phyloP scores from a whole-genome alignment of 2,888 invertebrate genomes.

The Sinodicranocentrus sp. region DNA sequence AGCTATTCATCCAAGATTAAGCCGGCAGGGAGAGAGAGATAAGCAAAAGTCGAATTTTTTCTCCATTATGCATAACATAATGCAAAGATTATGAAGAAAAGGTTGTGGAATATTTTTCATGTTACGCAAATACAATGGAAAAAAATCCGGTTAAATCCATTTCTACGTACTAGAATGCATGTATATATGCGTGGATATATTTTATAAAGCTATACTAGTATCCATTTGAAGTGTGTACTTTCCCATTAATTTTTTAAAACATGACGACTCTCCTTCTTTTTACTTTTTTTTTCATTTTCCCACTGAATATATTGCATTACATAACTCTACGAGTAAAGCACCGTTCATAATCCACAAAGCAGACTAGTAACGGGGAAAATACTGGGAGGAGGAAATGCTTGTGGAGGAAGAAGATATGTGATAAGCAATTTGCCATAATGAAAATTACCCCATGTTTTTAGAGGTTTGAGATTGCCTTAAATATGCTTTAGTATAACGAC shows the following conservation, averaged over 20 bases:
- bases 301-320: constrained; percentile 2
- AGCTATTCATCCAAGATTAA: too few relatives aligned
- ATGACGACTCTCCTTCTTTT: background rate
- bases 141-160: too few relatives aligned
- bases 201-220: constrained; percentile 4
- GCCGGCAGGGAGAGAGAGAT: too few relatives aligned
- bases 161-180: background rate
- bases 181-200: background rate
- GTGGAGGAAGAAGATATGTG: constrained; percentile 38
- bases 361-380: constrained; percentile 12
- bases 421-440: constrained; percentile 58
- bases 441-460: constrained; percentile 60
- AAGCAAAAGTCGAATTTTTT: too few relatives aligned
- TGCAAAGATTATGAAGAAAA: too few relatives aligned
- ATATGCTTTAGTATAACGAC: constrained; percentile 34
- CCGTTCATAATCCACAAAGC: background rate
- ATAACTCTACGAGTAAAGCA: background rate
- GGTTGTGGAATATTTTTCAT: too few relatives aligned
- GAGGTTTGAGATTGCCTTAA: constrained; percentile 56
- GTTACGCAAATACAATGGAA: too few relatives aligned
- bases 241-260: background rate
- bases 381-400: constrained; percentile 26
- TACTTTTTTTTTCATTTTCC: too few relatives aligned
- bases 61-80: too few relatives aligned
- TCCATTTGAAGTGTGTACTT: background rate